Base-by-base conservation (phyloP, 2,888 invertebrate species). In the Platypus cylindrus region DNA sequence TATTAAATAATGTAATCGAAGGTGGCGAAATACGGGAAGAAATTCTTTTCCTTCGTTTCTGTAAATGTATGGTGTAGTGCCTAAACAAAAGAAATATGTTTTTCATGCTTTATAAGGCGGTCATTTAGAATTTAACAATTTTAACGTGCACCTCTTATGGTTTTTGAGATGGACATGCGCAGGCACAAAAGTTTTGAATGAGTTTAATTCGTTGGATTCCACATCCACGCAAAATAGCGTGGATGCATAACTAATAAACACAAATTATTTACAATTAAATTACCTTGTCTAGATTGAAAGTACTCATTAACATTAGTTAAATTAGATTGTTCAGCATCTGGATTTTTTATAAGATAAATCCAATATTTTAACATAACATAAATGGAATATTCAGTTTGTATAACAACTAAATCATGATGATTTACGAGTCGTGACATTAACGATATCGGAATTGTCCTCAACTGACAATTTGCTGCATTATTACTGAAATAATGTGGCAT, bases 311-410 rank as follows among this genome's bases (percentile, higher is more conserved):
- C 55, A 25, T 50, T 56, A 27, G 52, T 51, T 13, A 52, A 46
- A 8, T 46, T 45, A 5, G 52, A 48, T 32, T 52, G 51, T 3
- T 43, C 46, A 3, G 45, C 47, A 9, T 40, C 45, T 14, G 45
- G 64, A 55, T 68, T 64, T 29, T 72, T 48, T 39, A 64, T 63
- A 29, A 75, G 50, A 47, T 69, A 78, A 49, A 75, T 63, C 82
- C 82, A 83, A 48, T 71, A 70, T 48, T 79, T 71, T 13, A 83
- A 54, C 54, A 81, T 61, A 30, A 74, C 71, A 47, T 83, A 83
- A 24, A 82, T 60, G 18, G 80, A 78, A 57, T 80, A 80, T 60
- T 83, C 83, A 1, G 82, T 81, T 59, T 82, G 81, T 64, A 81
- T 72, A 2, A 79, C 80, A 52, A 75, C 75, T 38, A 83, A 62